Evolutionary conservation across 2,797 vertebrate species (phyloP).

Genomic region (Synanceia verrucosa): DNA sequence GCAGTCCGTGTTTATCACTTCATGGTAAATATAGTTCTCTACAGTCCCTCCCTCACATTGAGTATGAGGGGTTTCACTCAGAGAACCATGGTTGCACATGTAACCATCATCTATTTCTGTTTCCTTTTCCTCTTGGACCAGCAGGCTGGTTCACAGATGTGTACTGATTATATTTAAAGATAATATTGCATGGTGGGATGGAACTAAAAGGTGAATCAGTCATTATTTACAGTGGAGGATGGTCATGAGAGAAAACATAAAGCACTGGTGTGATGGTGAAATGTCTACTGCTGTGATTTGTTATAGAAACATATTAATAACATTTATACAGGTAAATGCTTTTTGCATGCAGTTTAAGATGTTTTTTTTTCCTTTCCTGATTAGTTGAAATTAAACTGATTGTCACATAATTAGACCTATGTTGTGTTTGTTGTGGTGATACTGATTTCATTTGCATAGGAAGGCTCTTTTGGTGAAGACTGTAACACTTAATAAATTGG

Average conservation of each 20-base stretch:
- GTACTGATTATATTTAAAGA: not conserved
- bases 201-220: constrained; percentile 9
- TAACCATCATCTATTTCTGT: constrained; percentile 18
- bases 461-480: constrained; percentile 1
- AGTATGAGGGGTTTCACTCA: not conserved
- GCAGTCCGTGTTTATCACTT: not conserved
- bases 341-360: constrained; percentile 14
- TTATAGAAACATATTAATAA: not conserved
- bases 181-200: not conserved
- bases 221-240: constrained; percentile 9
- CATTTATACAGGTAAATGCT: not conserved
- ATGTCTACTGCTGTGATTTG: constrained; percentile 32
- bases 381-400: constrained; percentile 1
- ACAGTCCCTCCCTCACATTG: not conserved
- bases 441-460: not conserved
- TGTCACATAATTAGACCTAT: not conserved
- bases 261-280: not conserved
- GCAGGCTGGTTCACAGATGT: constrained; percentile 74
- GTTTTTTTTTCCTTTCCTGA: not conserved
- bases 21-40: not conserved
- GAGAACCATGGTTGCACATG: not conserved
- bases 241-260: not conserved
- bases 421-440: constrained; percentile 4
- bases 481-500: not conserved
- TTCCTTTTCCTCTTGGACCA: constrained; percentile 65